Conservation (phyloP, 2,888 invertebrate genomes). For the Acronicta psi region DNA sequence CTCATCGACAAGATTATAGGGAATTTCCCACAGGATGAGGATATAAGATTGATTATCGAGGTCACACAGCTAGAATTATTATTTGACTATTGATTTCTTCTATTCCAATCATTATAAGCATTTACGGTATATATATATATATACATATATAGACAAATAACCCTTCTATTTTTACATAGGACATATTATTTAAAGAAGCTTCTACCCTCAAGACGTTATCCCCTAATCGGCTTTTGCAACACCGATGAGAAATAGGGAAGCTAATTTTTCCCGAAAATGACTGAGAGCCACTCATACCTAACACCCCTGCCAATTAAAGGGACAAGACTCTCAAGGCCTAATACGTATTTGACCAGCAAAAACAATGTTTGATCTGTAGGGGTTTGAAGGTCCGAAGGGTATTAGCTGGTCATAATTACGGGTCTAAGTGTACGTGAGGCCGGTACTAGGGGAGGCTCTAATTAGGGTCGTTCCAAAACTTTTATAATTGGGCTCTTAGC, state of each 20-base stretch:
- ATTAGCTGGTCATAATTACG: conserved; percentile 36
- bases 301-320: background rate
- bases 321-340: conserved; percentile 1
- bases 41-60: no score
- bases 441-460: conserved; percentile 55
- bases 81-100: no score
- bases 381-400: conserved; percentile 4
- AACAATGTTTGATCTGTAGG: conserved; percentile 31
- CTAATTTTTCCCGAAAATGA: background rate
- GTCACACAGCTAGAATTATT: no score
- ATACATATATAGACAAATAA: no score
- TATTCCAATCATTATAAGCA: no score
- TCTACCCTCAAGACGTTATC: no score
- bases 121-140: no score
- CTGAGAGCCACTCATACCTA: background rate
- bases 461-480: conserved; percentile 74
- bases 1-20: no score
- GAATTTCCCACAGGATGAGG: no score
- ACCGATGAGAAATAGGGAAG: background rate
- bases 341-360: conserved; percentile 4
- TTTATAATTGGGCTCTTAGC: conserved; percentile 75
- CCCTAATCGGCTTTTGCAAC: no score
- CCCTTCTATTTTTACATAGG: no score
- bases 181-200: no score
- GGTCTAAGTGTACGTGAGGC: conserved; percentile 36